phyloP scores from a whole-genome alignment of 2,888 invertebrate genomes.

The Thereva nobilitata region DNA sequence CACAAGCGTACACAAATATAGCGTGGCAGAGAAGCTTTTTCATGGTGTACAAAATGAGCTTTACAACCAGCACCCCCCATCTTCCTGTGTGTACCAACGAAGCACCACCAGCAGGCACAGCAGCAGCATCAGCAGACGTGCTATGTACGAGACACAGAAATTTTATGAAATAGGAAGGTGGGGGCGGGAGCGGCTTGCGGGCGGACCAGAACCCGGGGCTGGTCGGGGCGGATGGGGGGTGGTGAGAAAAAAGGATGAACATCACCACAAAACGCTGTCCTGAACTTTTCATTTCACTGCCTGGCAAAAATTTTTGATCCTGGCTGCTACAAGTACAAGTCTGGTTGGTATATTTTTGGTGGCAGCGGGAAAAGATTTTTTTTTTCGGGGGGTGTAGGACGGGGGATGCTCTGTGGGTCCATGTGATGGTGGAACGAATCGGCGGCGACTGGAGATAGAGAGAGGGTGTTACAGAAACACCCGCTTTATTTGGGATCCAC shows the following conservation, averaged over 20 bases:
- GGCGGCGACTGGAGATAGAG: not conserved
- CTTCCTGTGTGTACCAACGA: not conserved
- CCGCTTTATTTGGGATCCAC: constrained; percentile 8
- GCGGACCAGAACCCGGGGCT: too few species aligned
- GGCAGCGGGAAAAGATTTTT: not conserved
- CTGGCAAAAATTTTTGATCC: not conserved
- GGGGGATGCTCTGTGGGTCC: not conserved
- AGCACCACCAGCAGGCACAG: not conserved
- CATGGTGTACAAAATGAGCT: constrained; percentile 31
- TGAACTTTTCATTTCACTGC: constrained; percentile 25
- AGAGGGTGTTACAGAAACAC: not conserved
- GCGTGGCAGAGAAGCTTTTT: constrained; percentile 30
- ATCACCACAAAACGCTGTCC: constrained; percentile 32
- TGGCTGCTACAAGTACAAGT: not conserved
- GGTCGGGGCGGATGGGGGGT: not conserved
- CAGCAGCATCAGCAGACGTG: not conserved
- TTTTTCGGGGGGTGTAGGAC: not conserved
- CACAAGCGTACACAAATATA: constrained; percentile 22
- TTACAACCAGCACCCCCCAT: constrained; percentile 7
- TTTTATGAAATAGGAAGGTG: too few species aligned
- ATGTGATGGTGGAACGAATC: not conserved
- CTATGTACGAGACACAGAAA: constrained; percentile 8
- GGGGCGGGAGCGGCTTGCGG: too few species aligned
- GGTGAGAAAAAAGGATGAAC: constrained; percentile 31
- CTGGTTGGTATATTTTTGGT: not conserved